Evolutionary conservation across 1,140 invertebrate genomes (phyloP).

Genomic region (Trichonephila inaurata): DNA sequence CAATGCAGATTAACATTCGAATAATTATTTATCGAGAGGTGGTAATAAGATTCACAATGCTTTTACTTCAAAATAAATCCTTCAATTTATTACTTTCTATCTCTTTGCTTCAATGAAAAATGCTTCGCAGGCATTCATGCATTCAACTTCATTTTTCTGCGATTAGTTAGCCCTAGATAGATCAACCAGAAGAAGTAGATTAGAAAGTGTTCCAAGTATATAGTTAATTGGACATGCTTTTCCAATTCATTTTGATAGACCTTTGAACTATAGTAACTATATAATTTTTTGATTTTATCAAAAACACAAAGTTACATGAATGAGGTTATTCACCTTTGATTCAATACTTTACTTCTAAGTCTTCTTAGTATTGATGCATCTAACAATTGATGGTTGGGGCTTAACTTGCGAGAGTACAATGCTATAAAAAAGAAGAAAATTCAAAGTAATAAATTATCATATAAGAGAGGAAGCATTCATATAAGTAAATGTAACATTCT

Average conservation of each 20-base stretch:
- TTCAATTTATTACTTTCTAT: slow-evolving; percentile 24
- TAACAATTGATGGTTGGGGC: no score
- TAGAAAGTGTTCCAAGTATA: not conserved
- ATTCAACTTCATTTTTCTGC: not conserved
- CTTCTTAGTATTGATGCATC: no score
- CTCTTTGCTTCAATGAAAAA: not conserved
- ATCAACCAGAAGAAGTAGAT: not conserved
- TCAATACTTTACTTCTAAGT: no score
- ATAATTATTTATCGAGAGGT: slow-evolving; percentile 42
- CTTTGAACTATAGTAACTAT: no score
- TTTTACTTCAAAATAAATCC: slow-evolving; percentile 53
- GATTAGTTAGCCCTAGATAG: not conserved
- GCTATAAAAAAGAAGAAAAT: no score
- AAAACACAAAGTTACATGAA: no score
- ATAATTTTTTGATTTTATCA: no score
- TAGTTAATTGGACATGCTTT: not conserved
- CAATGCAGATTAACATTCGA: slow-evolving; percentile 43
- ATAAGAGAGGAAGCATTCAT: no score
- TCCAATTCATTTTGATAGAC: not conserved
- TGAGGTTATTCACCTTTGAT: no score
- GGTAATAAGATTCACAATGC: slow-evolving; percentile 7
- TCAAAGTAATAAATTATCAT: no score
- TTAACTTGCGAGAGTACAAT: no score
- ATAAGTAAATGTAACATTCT: no score
- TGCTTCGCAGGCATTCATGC: not conserved